These are phyloP conservation scores for Troides aeacus DNA, from an alignment of 2,888 invertebrate species.

Conservation along the genomic window DNA sequence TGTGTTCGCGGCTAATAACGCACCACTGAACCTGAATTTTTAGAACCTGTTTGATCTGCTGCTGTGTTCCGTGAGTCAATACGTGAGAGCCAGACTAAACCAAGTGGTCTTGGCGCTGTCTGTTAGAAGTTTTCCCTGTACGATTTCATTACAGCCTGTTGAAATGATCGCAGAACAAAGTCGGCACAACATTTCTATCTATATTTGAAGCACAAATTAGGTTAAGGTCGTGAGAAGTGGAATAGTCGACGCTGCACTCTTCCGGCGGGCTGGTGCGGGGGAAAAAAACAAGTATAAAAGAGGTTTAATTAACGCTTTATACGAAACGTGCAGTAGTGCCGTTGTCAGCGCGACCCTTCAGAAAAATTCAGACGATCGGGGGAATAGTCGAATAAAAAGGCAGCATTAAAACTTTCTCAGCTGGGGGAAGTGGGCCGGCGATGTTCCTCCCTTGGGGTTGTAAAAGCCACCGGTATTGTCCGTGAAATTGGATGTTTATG, in stretches of 20 bases:
- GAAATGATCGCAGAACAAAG: too few relatives aligned
- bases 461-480: constrained; percentile 11
- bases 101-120: too few relatives aligned
- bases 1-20: too few relatives aligned
- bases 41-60: too few relatives aligned
- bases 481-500: constrained; percentile 26
- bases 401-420: constrained; percentile 18
- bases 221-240: not conserved
- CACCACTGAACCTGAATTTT: too few relatives aligned
- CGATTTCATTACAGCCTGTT: too few relatives aligned
- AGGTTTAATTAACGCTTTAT: constrained; percentile 10
- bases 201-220: not conserved
- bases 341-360: constrained; percentile 7
- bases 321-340: constrained; percentile 6
- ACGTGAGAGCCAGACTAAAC: too few relatives aligned
- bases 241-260: not conserved
- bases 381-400: constrained; percentile 19
- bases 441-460: constrained; percentile 19
- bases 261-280: not conserved
- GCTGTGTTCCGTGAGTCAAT: too few relatives aligned
- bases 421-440: constrained; percentile 15
- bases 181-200: too few relatives aligned
- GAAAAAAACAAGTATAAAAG: constrained; percentile 1
- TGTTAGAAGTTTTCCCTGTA: too few relatives aligned
- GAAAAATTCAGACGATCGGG: constrained; percentile 13